Base-by-base conservation (phyloP, 2,113 vertebrate species). In the Dunckerocampus dactyliophorus region DNA sequence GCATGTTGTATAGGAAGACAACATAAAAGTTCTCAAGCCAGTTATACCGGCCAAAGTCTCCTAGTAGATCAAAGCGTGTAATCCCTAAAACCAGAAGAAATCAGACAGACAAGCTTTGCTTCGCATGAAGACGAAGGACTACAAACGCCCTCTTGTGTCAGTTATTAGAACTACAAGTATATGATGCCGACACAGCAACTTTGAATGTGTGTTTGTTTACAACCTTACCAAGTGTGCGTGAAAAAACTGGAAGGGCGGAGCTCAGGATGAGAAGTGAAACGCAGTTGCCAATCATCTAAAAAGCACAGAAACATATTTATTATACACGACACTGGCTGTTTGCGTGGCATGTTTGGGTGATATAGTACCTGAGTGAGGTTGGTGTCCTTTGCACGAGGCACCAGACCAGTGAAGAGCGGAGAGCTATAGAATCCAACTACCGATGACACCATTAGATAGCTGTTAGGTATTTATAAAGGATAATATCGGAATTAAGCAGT, bases 11-110 rank as follows among this genome's bases (percentile, higher is more conserved):
- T 16, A 98, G 86, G 80, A 99, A 95, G 50, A 99, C 89, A 0
- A 97, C 88, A 88, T 96, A 93, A 84, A 99, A 99, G 82, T 93
- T 99, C 42, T 94, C 95, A 47, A 99, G 81, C 97, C 97, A 99
- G 88, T 98, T 92, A 75, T 93, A 96, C 14, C 95, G 93, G 42
- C 97, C 97, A 51, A 94, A 99, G 73, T 97, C 93, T 52, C 97
- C 97, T 77, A 98, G 88, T 16, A 98, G 87, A 76, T 98, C 95
- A 17, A 99, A 99, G 39, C 91, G 91, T 20, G 97, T 98, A 83
- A 98, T 97, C 5, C 97, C 97, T 99, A 61, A 31, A 51, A 59
- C 8, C 14, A 60, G 8, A 50, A 22, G 13, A 8, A 5, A 58
- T 45, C 16, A 60, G 17, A 7, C n/a, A 8, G 13, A 37, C 4